These are phyloP conservation scores for Dicranocentrus wangi DNA, from an alignment of 2,888 invertebrate genomes.

Conservation along the genomic window DNA sequence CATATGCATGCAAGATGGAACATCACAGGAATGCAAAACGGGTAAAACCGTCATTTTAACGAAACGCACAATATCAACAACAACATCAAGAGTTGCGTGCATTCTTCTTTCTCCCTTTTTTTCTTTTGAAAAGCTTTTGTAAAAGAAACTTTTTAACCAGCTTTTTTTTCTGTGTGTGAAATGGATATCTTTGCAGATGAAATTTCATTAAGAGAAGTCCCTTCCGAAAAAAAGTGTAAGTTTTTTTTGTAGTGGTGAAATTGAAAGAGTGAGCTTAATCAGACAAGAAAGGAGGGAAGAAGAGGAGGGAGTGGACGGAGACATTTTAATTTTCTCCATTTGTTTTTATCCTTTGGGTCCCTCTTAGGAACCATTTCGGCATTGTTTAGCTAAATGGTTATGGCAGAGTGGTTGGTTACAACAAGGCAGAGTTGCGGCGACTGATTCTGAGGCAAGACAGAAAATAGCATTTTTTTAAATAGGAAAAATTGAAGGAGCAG, in stretches of 20 bases:
- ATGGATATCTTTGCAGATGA: slow-evolving; percentile 27
- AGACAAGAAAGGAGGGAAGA: slow-evolving; percentile 25
- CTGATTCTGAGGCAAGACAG: too few species aligned
- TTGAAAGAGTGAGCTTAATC: slow-evolving; percentile 26
- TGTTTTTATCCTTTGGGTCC: slow-evolving; percentile 19
- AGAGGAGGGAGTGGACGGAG: slow-evolving; percentile 39
- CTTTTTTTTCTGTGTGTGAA: slow-evolving; percentile 13
- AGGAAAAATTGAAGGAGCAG: too few species aligned
- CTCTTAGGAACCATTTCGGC: neutral
- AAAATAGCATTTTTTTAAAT: too few species aligned
- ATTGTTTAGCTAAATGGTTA: slow-evolving; percentile 5
- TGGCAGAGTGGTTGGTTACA: neutral
- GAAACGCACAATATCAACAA: neutral
- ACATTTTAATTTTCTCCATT: slow-evolving; percentile 40
- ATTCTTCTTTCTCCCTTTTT: too few species aligned
- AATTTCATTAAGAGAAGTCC: slow-evolving; percentile 29
- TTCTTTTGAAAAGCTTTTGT: too few species aligned
- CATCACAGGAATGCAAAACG: slow-evolving; percentile 18
- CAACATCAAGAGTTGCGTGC: too few species aligned
- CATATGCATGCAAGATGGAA: neutral
- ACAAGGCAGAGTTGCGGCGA: too few species aligned
- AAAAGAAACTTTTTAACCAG: slow-evolving; percentile 1
- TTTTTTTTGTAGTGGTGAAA: neutral
- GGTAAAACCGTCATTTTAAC: slow-evolving; percentile 5
- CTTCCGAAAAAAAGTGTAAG: neutral